A percentile compares a stretch with the other conserved stretches of the same genome.
phyloP scores from a whole-genome alignment of 1,140 invertebrate genomes.

The Drosophila sp. region DNA sequence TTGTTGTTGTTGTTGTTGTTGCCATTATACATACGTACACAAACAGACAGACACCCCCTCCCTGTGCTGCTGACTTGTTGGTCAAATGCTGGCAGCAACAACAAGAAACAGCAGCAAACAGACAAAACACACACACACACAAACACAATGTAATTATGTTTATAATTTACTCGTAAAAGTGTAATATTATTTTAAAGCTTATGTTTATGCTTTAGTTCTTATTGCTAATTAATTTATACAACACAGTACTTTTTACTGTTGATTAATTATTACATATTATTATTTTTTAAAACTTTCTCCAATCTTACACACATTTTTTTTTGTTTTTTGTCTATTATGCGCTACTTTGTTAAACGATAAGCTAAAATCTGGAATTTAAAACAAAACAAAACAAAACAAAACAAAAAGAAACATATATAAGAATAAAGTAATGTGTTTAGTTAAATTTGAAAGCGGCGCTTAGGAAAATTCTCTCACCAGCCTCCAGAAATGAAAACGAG shows the following conservation, averaged over 20 bases:
- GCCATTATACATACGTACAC: slow-evolving; percentile 23
- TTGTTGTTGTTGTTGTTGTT: slow-evolving; percentile 36
- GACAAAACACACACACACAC: slow-evolving; percentile 15
- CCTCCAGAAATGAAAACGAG: neutral
- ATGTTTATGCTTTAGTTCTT: slow-evolving; percentile 71
- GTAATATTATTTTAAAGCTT: slow-evolving; percentile 77
- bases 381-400: slow-evolving; percentile 8
- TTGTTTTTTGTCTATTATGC: slow-evolving; percentile 13
- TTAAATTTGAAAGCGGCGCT: slow-evolving; percentile 28
- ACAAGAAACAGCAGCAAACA: slow-evolving; percentile 21
- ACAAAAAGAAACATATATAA: slow-evolving; percentile 8
- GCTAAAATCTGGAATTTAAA: slow-evolving; percentile 43
- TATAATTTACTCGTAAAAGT: slow-evolving; percentile 68
- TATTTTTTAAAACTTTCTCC: slow-evolving; percentile 16
- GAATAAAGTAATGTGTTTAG: slow-evolving; percentile 40
- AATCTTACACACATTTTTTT: slow-evolving; percentile 26
- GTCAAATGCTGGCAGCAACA: slow-evolving; percentile 16
- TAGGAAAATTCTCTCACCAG: slow-evolving; percentile 34
- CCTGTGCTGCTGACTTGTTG: slow-evolving; percentile 21
- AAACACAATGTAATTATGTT: slow-evolving; percentile 79
- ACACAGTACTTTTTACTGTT: slow-evolving; percentile 40
- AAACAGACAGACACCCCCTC: slow-evolving; percentile 10
- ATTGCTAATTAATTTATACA: slow-evolving; percentile 70
- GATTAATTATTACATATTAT: slow-evolving; percentile 40
- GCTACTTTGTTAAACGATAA: slow-evolving; percentile 39